A percentile compares a stretch with the other conserved stretches of the same genome.
Conservation (phyloP, 2,888 invertebrate species). For the Eupithecia centaureata region DNA sequence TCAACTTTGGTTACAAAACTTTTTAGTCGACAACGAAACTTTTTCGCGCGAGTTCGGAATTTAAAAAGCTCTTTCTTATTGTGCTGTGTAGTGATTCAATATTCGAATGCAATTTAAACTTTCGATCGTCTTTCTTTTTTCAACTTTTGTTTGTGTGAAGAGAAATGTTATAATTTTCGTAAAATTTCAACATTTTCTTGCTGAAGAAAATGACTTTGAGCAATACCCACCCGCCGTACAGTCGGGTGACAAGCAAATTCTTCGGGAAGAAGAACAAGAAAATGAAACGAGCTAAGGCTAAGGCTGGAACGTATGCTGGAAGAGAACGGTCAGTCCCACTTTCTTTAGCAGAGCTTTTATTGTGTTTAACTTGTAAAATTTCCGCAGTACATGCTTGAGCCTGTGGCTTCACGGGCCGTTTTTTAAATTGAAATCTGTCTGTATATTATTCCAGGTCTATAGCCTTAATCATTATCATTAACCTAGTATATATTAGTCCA, state of each 20-base stretch:
- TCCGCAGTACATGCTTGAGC: no score
- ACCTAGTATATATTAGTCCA: no score
- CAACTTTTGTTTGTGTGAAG: not conserved
- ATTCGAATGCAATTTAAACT: slow-evolving; percentile 19
- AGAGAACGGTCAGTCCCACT: slow-evolving; percentile 64
- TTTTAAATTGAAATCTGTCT: no score
- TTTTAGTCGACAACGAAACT: slow-evolving; percentile 28
- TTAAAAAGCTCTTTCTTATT: slow-evolving; percentile 25
- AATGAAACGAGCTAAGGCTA: slow-evolving; percentile 66
- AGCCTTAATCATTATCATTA: no score
- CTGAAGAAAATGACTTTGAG: slow-evolving; percentile 65
- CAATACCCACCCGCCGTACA: slow-evolving; percentile 65
- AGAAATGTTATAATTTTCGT: slow-evolving; percentile 13
- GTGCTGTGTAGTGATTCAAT: slow-evolving; percentile 19
- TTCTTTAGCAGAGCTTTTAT: slow-evolving; percentile 1
- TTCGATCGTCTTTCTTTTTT: slow-evolving; percentile 14
- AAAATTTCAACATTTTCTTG: slow-evolving; percentile 25
- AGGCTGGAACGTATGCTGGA: slow-evolving; percentile 70
- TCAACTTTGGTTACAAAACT: slow-evolving; percentile 24
- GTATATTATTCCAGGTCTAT: no score
- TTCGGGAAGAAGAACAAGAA: slow-evolving; percentile 78
- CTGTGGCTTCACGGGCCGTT: no score
- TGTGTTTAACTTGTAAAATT: no score
- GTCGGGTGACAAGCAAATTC: slow-evolving; percentile 68
- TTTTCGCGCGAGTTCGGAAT: slow-evolving; percentile 25